Evolutionary conservation across 2,797 vertebrate genomes (phyloP).

Genomic region (Erethizon dorsatum): DNA sequence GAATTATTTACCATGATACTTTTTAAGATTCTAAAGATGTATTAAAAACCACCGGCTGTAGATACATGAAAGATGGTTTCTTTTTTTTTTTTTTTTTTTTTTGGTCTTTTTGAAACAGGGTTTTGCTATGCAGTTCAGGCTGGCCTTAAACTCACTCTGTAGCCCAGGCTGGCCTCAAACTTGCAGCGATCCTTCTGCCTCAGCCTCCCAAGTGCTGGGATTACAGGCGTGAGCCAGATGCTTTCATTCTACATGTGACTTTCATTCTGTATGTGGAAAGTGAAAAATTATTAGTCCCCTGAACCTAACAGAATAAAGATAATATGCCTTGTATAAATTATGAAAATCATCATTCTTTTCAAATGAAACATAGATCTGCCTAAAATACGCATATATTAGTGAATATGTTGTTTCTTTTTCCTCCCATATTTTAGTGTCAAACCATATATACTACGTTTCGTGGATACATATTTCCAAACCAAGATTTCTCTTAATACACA

Average conservation of each 20-base stretch:
- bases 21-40: slow-evolving; percentile 68
- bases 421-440: slow-evolving; percentile 34
- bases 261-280: slow-evolving; percentile 28
- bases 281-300: slow-evolving; percentile 70
- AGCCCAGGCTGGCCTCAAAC: neutral
- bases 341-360: slow-evolving; percentile 52
- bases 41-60: slow-evolving; percentile 46
- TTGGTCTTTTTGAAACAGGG: neutral
- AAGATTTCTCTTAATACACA: slow-evolving; percentile 6
- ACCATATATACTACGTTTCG: neutral
- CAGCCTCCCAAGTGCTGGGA: neutral
- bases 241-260: slow-evolving; percentile 72
- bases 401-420: slow-evolving; percentile 17
- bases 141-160: no score
- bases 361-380: neutral
- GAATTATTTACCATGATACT: slow-evolving; percentile 41
- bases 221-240: neutral
- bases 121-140: neutral
- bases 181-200: neutral
- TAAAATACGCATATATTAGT: neutral
- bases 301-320: slow-evolving; percentile 52
- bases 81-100: slow-evolving; percentile 1
- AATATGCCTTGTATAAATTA: slow-evolving; percentile 23
- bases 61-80: slow-evolving; percentile 44
- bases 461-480: neutral